These are phyloP conservation scores for Hippocampus zosterae DNA, from an alignment of 2,113 vertebrate species.

Conservation along the genomic window DNA sequence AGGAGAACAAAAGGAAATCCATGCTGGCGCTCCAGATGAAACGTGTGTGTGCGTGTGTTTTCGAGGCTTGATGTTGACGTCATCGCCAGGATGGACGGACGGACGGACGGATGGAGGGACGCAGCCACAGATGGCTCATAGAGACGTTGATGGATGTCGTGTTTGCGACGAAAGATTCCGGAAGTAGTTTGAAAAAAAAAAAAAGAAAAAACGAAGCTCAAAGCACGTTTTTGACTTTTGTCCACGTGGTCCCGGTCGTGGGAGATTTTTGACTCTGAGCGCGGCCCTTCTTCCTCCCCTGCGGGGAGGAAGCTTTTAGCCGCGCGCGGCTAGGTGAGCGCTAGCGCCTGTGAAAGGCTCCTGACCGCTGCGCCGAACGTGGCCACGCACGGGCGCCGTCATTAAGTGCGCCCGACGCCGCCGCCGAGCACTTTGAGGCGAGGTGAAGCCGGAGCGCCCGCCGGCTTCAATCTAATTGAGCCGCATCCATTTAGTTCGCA, in stretches of 20 bases:
- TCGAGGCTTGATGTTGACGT: background rate
- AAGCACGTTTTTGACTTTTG: background rate
- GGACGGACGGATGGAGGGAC: background rate
- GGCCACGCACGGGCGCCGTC: conserved; percentile 65
- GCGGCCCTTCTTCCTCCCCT: background rate
- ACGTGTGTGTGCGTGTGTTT: conserved; percentile 22
- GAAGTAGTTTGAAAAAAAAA: background rate
- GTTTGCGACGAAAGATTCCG: too few species aligned
- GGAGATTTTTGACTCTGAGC: background rate
- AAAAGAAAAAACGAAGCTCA: background rate
- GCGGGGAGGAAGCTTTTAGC: conserved; percentile 56
- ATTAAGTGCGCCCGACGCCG: conserved; percentile 71
- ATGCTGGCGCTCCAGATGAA: conserved; percentile 49
- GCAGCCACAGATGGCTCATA: background rate
- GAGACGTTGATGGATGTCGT: background rate
- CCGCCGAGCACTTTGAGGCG: conserved; percentile 71
- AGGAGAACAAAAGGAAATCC: conserved; percentile 42
- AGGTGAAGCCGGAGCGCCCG: conserved; percentile 42
- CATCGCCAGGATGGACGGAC: background rate
- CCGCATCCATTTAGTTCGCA: conserved; percentile 4
- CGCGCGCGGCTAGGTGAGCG: conserved; percentile 55
- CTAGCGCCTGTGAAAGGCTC: conserved; percentile 61
- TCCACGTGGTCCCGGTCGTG: background rate
- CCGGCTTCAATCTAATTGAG: background rate
- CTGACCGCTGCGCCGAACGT: conserved; percentile 70